Percentiles rank a stretch among this genome's conserved stretches.
Evolutionary conservation across 2,797 vertebrate genomes (phyloP).

Genomic region (Enteromius mattozi): DNA sequence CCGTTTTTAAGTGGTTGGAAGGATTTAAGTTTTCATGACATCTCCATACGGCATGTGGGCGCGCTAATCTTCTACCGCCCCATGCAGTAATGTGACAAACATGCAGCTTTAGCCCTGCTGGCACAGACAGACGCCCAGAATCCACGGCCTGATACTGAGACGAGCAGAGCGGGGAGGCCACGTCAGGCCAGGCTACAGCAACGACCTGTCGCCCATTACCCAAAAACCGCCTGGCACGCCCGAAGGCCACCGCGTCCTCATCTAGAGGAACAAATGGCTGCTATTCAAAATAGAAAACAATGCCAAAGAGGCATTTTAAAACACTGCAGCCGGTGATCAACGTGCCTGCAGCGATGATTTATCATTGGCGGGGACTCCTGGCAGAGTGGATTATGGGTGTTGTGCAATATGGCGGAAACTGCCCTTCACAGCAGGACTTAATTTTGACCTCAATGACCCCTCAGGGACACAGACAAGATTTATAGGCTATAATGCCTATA

Average conservation of each 20-base stretch:
- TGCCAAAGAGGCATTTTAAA: conserved; percentile 71
- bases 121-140: conserved; percentile 44
- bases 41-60: conserved; percentile 59
- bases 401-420: conserved; percentile 44
- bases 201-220: conserved; percentile 55
- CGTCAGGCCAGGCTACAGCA: conserved; percentile 39
- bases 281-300: conserved; percentile 77
- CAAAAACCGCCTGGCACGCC: conserved; percentile 62
- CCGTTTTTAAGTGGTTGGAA: background rate
- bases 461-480: background rate
- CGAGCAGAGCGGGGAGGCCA: conserved; percentile 41
- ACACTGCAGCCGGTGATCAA: conserved; percentile 58
- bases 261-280: conserved; percentile 61
- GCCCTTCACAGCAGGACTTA: conserved; percentile 37
- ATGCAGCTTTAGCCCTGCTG: conserved; percentile 41
- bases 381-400: conserved; percentile 40
- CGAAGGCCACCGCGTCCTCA: conserved; percentile 70
- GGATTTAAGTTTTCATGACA: conserved; percentile 21
- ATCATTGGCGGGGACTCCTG: conserved; percentile 40
- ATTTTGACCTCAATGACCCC: conserved; percentile 30
- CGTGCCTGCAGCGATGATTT: conserved; percentile 57
- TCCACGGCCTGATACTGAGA: conserved; percentile 12
- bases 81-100: conserved; percentile 75
- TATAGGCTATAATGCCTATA: background rate
- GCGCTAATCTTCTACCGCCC: conserved; percentile 71